These are phyloP conservation scores for Acleris cristana DNA, from an alignment of 2,888 invertebrate genomes.

Conservation along the genomic window DNA sequence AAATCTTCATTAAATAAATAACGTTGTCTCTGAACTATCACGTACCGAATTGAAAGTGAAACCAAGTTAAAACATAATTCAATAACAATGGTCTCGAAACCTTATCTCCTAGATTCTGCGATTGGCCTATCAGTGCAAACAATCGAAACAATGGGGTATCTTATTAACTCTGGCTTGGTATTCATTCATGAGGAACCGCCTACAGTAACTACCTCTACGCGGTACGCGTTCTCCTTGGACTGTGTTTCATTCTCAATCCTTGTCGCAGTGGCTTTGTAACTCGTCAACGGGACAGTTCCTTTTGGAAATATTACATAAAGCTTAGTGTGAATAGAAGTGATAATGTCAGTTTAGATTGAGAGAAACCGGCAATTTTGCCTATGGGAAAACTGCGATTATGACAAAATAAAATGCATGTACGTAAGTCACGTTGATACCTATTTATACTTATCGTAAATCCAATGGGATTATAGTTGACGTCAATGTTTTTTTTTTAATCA, in stretches of 20 bases:
- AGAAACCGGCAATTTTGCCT: not conserved
- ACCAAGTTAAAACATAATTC: slow-evolving; percentile 26
- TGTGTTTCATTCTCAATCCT: slow-evolving; percentile 48
- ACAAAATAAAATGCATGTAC: slow-evolving; percentile 31
- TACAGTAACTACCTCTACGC: slow-evolving; percentile 48
- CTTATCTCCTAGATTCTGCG: slow-evolving; percentile 30
- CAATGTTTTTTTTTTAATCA: slow-evolving; percentile 14
- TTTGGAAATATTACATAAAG: slow-evolving; percentile 3
- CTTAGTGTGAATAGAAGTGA: slow-evolving; percentile 13
- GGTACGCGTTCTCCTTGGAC: slow-evolving; percentile 64
- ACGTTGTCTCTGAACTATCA: slow-evolving; percentile 8
- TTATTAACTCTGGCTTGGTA: slow-evolving; percentile 47
- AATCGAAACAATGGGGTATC: slow-evolving; percentile 58
- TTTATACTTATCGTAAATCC: slow-evolving; percentile 5
- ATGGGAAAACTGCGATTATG: not conserved
- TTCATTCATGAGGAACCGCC: slow-evolving; percentile 66
- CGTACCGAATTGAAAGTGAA: slow-evolving; percentile 28
- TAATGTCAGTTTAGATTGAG: slow-evolving; percentile 9
- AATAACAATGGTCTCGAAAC: slow-evolving; percentile 17
- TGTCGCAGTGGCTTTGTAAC: slow-evolving; percentile 52
- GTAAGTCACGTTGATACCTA: slow-evolving; percentile 17
- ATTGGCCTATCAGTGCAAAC: slow-evolving; percentile 39
- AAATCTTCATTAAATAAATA: not conserved
- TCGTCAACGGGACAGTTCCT: slow-evolving; percentile 27
- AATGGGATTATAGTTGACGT: not conserved